These are phyloP conservation scores for Eupsilia transversa DNA, from an alignment of 2,888 invertebrate species.

Conservation along the genomic window DNA sequence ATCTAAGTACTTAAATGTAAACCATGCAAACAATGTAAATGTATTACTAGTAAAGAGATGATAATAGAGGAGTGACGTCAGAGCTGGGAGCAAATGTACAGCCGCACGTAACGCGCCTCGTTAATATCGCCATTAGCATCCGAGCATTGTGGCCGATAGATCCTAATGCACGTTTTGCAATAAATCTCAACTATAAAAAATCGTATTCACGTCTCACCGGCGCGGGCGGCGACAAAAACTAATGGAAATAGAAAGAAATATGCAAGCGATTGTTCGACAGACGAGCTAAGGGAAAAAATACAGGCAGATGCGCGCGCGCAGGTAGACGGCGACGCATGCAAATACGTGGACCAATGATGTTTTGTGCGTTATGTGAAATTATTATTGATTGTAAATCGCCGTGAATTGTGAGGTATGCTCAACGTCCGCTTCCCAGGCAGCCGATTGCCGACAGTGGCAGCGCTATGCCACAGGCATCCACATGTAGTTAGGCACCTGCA, in stretches of 20 bases:
- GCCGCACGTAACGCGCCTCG: slow-evolving; percentile 31
- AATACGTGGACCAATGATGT: slow-evolving; percentile 60
- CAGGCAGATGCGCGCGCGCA: slow-evolving; percentile 77
- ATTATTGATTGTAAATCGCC: slow-evolving; percentile 11
- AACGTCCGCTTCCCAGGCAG: not conserved
- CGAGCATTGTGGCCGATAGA: slow-evolving; percentile 53
- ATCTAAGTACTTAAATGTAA: not conserved
- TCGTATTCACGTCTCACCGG: slow-evolving; percentile 73
- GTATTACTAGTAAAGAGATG: not conserved
- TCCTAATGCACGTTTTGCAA: slow-evolving; percentile 70
- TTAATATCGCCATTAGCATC: slow-evolving; percentile 50
- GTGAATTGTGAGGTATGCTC: not conserved
- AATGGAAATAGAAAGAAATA: slow-evolving; percentile 79
- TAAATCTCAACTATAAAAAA: slow-evolving; percentile 79
- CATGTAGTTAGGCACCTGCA: not conserved
- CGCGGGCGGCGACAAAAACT: slow-evolving; percentile 66
- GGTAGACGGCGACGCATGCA: slow-evolving; percentile 79
- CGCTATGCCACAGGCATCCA: not conserved
- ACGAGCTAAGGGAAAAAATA: slow-evolving; percentile 70
- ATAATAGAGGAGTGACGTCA: slow-evolving; percentile 1
- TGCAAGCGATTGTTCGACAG: slow-evolving; percentile 78
- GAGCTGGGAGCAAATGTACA: not conserved
- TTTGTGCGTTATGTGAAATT: slow-evolving; percentile 26
- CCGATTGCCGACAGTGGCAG: not conserved
- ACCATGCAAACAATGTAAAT: not conserved